These are phyloP conservation scores for Gymnopithys bicolor DNA, from an alignment of 2,797 vertebrate species.

Conservation along the genomic window DNA sequence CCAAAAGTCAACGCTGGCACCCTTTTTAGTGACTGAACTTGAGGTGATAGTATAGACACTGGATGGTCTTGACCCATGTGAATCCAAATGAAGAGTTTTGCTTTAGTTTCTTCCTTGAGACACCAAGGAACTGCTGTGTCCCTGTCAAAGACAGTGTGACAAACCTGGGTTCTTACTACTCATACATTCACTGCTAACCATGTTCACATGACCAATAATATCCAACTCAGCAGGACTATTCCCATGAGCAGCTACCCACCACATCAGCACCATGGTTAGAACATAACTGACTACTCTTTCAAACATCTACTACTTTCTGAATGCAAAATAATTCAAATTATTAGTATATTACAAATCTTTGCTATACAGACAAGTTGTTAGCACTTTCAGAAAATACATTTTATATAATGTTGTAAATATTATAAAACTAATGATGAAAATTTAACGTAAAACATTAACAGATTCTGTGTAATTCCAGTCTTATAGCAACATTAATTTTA, in stretches of 20 bases:
- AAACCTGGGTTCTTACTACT: neutral
- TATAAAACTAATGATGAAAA: neutral
- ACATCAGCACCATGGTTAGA: neutral
- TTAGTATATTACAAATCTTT: neutral
- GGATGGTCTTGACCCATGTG: neutral
- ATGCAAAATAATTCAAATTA: neutral
- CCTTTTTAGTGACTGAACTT: neutral
- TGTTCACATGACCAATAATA: neutral
- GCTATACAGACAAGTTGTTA: neutral
- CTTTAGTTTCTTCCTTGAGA: neutral
- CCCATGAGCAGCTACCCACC: neutral
- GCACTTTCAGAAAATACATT: neutral
- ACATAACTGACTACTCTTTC: neutral
- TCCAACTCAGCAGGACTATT: neutral
- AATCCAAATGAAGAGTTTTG: neutral
- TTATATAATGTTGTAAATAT: neutral
- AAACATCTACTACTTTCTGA: neutral
- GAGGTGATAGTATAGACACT: neutral
- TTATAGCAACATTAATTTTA: neutral
- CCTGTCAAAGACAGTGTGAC: neutral
- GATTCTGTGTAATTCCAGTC: neutral
- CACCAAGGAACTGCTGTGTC: neutral
- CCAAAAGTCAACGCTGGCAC: neutral
- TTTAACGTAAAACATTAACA: neutral
- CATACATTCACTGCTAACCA: accelerated